Evolutionary conservation across 2,888 invertebrate genomes (phyloP), one percentile per base, ranked within the genome.

Genomic region (Drosophila recens): DNA sequence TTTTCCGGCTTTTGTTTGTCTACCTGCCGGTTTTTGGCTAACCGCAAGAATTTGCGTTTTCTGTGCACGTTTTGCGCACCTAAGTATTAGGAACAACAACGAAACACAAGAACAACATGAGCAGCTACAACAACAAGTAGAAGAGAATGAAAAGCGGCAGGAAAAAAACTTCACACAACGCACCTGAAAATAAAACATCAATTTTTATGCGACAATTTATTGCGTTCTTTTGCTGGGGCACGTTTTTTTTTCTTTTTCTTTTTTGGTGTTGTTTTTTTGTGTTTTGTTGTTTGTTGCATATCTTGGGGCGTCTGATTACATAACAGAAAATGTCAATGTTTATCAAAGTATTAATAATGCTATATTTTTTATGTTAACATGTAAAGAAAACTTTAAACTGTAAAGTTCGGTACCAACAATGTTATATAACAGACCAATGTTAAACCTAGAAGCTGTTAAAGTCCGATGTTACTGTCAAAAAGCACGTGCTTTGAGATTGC

Each of bases 161-260:
- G 42, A 30, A 66, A 59, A 66, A 59, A 64, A 38, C 58, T 65
- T 38, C 52, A 51, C 51, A 20, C 42, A 68, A 52, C 69, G 65
- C 66, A 69, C 72, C 82, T 71, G 74, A 73, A 80, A 89, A 84
- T 89, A 84, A 87, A 85, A 87, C 87, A 89, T 86, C 82, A 87
- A 87, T 89, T 86, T 86, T 86, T 85, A 89, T 89, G 88, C 76
- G 89, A 85, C 89, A 86, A 86, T 89, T 86, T 89, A 86, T 89
- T 89, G 89, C 84, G 82, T 74, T 79, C 52, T 30, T 17, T 45
- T 58, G 48, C 33, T 27, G 33, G 34, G 27, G 57, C 67, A 65
- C 51, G 65, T 69, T 72, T 67, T 67, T 69, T 20, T 52, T 68
- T 72, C 67, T 65, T 53, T n/a, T 67, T 71, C 65, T 63, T 43